Evolutionary conservation across 1,140 invertebrate species (phyloP), one percentile per base, ranked within the genome.

Genomic region (Atta colombica): DNA sequence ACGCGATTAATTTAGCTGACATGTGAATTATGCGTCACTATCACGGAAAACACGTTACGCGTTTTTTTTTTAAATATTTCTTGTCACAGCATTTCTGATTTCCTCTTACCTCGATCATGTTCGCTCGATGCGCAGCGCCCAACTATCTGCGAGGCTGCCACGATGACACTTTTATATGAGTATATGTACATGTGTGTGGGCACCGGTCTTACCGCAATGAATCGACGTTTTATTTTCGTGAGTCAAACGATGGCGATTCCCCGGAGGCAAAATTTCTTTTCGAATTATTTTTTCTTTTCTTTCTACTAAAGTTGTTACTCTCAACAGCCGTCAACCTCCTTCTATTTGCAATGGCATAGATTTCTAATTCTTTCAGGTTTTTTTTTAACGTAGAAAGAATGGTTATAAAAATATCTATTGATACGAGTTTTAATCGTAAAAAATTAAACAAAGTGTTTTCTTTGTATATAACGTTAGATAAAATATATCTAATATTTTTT

Each of bases 81-180:
- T n/a, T 58, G n/a, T 45, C 60, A n/a, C 28, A 21, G 25, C 61
- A 61, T 61, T 61, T 55, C 31, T 63, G 31, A 72, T 74, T 53
- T 14, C 53, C 53, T 77, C 94, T 93, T 91, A 94, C 94, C 94
- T 94, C 87, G 90, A 92, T 91, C 94, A 94, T 94, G 92, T 92
- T 94, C 53, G 78, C 72, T 93, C 91, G 88, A 77, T 90, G 92
- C 86, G 72, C 91, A 75, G 86, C 87, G 84, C 80, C 78, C 91
- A 89, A 94, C 93, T 94, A 93, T 94, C 85, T 74, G 77, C 77
- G 72, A 16, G 77, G 74, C 91, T 87, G 69, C 87, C 81, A 51
- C 77, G 92, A 92, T 91, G 86, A 88, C 87, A 93, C 90, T 92
- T 91, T 93, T 93, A 91, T 92, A 93, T 68, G 71, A 31, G 53